Percentiles rank a stretch among this genome's conserved stretches.
These are phyloP conservation scores for Callionymus lyra DNA, from an alignment of 2,113 vertebrate genomes.

Conservation along the genomic window DNA sequence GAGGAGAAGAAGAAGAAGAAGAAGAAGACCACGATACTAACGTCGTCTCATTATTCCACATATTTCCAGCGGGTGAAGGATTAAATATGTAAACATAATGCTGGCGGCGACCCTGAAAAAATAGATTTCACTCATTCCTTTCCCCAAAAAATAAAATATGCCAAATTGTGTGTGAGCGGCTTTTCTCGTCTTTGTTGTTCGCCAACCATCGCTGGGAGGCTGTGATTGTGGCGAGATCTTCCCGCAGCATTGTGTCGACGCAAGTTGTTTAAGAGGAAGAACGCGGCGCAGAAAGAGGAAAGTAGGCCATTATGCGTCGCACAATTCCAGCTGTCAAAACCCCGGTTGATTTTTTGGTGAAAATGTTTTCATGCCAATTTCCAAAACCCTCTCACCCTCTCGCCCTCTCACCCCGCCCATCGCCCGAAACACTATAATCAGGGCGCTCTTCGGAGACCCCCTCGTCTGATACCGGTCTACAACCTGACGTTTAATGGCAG, in stretches of 20 bases:
- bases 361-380: conserved; percentile 36
- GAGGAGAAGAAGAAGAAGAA: too few species aligned
- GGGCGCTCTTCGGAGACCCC: conserved; percentile 30
- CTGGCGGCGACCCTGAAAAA: conserved; percentile 3
- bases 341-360: conserved; percentile 16
- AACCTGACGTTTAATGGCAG: conserved; percentile 34
- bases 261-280: conserved; percentile 18
- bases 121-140: conserved; percentile 13
- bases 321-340: conserved; percentile 26
- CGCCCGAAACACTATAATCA: conserved; percentile 35
- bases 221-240: conserved; percentile 28
- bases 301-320: conserved; percentile 16
- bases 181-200: conserved; percentile 27
- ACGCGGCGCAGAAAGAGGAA: background rate
- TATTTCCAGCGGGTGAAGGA: too few species aligned
- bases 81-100: conserved; percentile 1
- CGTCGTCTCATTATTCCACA: background rate
- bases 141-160: conserved; percentile 15
- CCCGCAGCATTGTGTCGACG: conserved; percentile 11
- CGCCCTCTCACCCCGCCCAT: too few species aligned
- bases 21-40: too few species aligned
- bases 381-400: too few species aligned
- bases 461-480: conserved; percentile 31
- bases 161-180: conserved; percentile 1
- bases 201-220: conserved; percentile 21